phyloP scores from a whole-genome alignment of 2,113 vertebrate species.

The Puffinus mauretanicus region DNA sequence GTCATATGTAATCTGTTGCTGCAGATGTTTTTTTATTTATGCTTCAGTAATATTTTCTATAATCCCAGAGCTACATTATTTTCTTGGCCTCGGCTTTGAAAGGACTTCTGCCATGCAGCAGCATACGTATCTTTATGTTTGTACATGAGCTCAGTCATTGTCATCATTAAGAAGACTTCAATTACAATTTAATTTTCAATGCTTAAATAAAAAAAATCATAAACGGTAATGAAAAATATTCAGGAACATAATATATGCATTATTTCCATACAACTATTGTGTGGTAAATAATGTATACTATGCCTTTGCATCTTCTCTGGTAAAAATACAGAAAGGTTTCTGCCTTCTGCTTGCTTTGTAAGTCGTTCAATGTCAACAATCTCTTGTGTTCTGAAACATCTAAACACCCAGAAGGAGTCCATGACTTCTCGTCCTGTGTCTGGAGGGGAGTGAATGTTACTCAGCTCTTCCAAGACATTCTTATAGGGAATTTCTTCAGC shows the following conservation, averaged over 20 bases:
- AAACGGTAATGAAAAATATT: neutral
- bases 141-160: neutral
- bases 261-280: neutral
- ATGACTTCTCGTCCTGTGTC: neutral
- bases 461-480: neutral
- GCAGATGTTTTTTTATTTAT: neutral
- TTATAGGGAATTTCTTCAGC: neutral
- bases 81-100: neutral
- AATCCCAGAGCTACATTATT: neutral
- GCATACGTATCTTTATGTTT: neutral
- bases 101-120: neutral
- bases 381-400: neutral
- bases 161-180: neutral
- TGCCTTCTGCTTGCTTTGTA: neutral
- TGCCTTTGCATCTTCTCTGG: neutral
- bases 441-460: neutral
- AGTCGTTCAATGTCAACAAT: neutral
- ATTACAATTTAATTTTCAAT: neutral
- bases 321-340: neutral
- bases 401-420: neutral
- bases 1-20: neutral
- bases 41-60: neutral
- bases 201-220: neutral
- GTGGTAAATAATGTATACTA: neutral
- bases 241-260: neutral